Evolutionary conservation across 2,113 vertebrate genomes (phyloP), one percentile per base, ranked within the genome.

Genomic region (Phaetusa simplex): DNA sequence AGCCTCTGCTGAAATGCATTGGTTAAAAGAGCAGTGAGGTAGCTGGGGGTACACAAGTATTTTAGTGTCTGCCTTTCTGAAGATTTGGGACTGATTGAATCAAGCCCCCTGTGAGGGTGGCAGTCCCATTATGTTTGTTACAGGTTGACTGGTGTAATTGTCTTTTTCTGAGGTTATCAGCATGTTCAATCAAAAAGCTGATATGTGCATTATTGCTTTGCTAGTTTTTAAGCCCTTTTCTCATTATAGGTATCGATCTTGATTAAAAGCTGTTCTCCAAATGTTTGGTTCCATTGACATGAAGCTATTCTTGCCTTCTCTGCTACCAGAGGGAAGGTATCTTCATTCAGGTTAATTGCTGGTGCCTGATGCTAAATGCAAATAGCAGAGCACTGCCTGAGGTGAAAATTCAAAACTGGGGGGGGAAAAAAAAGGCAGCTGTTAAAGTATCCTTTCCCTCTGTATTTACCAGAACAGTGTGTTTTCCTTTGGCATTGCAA

Each of bases 141-240:
- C 84, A 76, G 70, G 82, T 69, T 93, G 83, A 49, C 73, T 94
- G 27, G 70, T 77, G 70, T 82, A 89, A 59, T 89, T 88, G 43
- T 58, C 96, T 97, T 49, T 90, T 95, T 80, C 88, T 72, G 86
- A 94, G 79, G 81, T 94, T 96, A 97, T 97, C 93, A 91, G 47
- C 93, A 92, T 83, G 91, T 95, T 97, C 92, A 95, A 69, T 97
- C 92, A 92, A 92, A 97, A 97, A 96, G 70, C 80, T 97, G 96
- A 92, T 96, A 95, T 91, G 73, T 90, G 30, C 65, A 62, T 97
- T 97, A 97, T 96, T 97, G 83, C 91, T 96, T 97, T 97, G 76
- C 79, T 97, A 61, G 88, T 73, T 97, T 96, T 96, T 77, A 96
- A 97, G 77, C 40, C 59, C 85, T 95, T 95, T 97, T 95, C 95